Conservation (phyloP, 1,140 invertebrate genomes). For the Contarinia nasturtii region DNA sequence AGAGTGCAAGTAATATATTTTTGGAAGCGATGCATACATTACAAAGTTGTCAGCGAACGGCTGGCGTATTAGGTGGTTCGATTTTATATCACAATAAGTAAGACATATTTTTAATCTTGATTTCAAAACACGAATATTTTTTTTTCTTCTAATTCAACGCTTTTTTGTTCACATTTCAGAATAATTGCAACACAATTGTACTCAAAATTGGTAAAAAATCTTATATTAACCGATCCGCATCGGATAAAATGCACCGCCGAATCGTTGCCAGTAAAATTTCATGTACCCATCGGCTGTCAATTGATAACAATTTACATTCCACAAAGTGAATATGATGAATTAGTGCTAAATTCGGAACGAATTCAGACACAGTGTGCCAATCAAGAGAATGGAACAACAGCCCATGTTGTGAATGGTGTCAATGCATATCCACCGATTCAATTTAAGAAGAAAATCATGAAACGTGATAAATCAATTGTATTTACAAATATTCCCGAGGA, state of each 20-base stretch:
- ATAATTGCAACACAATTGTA: conserved; percentile 59
- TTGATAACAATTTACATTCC: conserved; percentile 55
- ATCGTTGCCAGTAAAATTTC: conserved; percentile 37
- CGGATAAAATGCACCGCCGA: conserved; percentile 60
- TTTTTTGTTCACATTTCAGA: conserved; percentile 28
- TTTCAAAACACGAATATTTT: too few species aligned
- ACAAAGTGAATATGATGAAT: conserved; percentile 32
- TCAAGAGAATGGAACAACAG: conserved; percentile 4
- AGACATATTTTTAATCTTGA: too few species aligned
- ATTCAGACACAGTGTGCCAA: not conserved
- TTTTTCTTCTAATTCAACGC: too few species aligned
- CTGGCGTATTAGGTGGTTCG: conserved; percentile 52
- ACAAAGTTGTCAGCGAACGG: conserved; percentile 51
- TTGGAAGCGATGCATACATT: conserved; percentile 63
- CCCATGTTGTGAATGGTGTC: conserved; percentile 15
- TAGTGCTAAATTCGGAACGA: conserved; percentile 18
- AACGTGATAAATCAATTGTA: conserved; percentile 52
- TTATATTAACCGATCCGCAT: conserved; percentile 62
- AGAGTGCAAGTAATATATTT: conserved; percentile 64
- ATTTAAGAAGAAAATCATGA: conserved; percentile 31
- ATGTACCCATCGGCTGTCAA: conserved; percentile 56
- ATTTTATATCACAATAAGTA: conserved; percentile 69
- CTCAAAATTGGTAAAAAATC: conserved; percentile 48
- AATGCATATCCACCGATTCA: conserved; percentile 13
- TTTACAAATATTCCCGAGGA: conserved; percentile 62